phyloP scores from a whole-genome alignment of 2,113 vertebrate species.

The Prietella phreatophila region DNA sequence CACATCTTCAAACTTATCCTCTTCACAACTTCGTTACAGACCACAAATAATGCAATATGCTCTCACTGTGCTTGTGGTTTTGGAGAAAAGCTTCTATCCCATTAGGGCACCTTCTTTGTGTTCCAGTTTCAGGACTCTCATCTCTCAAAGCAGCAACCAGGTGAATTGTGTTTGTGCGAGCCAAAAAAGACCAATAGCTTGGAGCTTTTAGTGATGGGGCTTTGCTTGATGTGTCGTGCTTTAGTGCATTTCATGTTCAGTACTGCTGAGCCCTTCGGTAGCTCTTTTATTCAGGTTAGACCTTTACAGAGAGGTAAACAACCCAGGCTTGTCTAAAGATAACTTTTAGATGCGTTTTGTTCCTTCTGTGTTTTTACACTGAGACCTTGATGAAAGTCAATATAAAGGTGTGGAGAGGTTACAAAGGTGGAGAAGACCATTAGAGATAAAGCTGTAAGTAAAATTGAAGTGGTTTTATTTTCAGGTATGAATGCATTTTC shows the following conservation, averaged over 20 bases:
- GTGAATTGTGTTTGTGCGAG: conserved; percentile 14
- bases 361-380: not conserved
- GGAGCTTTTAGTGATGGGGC: conserved; percentile 10
- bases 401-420: not conserved
- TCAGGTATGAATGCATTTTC: not conserved
- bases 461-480: not conserved
- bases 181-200: conserved; percentile 4
- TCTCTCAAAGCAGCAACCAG: not conserved
- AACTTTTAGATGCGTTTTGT: not conserved
- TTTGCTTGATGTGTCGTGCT: conserved; percentile 24
- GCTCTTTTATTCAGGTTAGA: conserved; percentile 19
- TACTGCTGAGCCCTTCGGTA: conserved; percentile 4
- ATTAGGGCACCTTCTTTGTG: conserved; percentile 3
- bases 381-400: not conserved
- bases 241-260: conserved; percentile 4
- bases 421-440: not conserved
- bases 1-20: not conserved
- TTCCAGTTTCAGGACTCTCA: not conserved
- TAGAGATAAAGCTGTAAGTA: not conserved
- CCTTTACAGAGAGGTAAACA: conserved; percentile 9
- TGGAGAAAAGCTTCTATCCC: not conserved
- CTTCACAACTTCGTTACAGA: not conserved
- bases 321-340: not conserved
- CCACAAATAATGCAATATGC: not conserved
- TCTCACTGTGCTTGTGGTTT: not conserved